phyloP scores from a whole-genome alignment of 2,113 vertebrate genomes.

The Neomonachus schauinslandi region DNA sequence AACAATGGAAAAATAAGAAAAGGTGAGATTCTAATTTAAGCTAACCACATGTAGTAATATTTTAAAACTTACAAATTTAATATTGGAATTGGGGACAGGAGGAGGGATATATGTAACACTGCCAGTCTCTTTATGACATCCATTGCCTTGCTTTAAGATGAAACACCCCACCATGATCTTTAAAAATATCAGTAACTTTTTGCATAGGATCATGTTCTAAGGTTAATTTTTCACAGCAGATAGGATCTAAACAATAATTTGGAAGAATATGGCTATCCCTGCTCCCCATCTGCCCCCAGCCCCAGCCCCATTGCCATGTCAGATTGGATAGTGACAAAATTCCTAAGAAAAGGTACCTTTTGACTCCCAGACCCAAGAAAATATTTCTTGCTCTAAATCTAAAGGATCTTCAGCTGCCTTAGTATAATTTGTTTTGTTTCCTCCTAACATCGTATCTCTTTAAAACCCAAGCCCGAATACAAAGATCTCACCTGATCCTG shows the following conservation, averaged over 20 bases:
- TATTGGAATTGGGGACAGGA: not conserved
- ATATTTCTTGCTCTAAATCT: not conserved
- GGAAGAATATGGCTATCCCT: not conserved
- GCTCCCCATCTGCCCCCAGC: not conserved
- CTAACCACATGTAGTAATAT: not conserved
- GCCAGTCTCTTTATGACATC: not conserved
- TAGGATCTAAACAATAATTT: not conserved
- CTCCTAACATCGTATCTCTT: not conserved
- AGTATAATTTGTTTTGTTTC: not conserved
- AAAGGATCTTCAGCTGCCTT: not conserved
- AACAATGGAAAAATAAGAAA: constrained; percentile 92
- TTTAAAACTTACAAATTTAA: not conserved
- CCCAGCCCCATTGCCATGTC: not conserved
- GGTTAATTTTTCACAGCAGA: not conserved
- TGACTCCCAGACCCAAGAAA: not conserved
- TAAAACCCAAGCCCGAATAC: not conserved
- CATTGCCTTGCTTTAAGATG: not conserved
- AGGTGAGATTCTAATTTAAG: constrained; percentile 84
- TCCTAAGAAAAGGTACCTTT: not conserved
- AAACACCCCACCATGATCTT: not conserved
- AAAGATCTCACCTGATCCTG: not conserved
- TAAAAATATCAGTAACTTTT: not conserved
- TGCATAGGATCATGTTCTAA: not conserved
- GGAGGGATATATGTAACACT: too few relatives aligned
- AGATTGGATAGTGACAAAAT: not conserved